A percentile compares a stretch with the other conserved stretches of the same genome.
Evolutionary conservation across 2,797 vertebrate species (phyloP).

Genomic region (Silurus lanzhouensis): DNA sequence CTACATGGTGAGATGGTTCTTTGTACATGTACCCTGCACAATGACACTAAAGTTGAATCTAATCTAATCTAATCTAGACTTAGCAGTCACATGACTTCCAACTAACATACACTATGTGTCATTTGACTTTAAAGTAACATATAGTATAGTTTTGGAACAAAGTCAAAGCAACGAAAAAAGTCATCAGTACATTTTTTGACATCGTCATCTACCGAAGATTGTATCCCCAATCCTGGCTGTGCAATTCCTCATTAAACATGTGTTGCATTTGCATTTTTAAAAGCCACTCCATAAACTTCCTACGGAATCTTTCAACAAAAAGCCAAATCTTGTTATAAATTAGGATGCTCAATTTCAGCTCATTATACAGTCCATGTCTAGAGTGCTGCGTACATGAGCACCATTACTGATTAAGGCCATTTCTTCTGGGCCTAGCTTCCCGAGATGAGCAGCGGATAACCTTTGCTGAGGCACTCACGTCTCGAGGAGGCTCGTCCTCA

Average conservation of each 20-base stretch:
- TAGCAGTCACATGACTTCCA: no score
- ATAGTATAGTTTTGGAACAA: no score
- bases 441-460: conserved; percentile 36
- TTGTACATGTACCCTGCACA: no score
- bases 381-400: neutral
- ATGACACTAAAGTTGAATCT: no score
- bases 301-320: neutral
- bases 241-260: neutral
- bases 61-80: no score
- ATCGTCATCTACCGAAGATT: neutral
- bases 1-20: no score
- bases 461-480: conserved; percentile 19
- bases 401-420: neutral
- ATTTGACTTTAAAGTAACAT: no score
- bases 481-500: conserved; percentile 53
- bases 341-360: neutral
- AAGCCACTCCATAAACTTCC: neutral
- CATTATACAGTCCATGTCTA: neutral
- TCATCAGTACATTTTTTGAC: no score
- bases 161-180: no score
- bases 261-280: neutral
- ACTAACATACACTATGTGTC: no score
- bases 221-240: neutral
- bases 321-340: neutral
- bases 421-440: neutral